Evolutionary conservation across 1,140 invertebrate species (phyloP).

Genomic region (Papilio polyxenes): DNA sequence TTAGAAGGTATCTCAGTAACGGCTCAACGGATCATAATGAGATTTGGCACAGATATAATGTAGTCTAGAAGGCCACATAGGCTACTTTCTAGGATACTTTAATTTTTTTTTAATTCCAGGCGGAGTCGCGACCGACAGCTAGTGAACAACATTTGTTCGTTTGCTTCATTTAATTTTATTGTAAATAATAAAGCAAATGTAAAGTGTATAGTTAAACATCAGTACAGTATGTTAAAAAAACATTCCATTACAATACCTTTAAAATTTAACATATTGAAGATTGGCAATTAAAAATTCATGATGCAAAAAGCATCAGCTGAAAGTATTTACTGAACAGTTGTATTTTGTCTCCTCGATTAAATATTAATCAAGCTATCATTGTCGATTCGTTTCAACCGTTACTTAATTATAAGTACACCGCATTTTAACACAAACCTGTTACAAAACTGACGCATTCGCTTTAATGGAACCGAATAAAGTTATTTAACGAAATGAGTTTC

Average conservation of each 20-base stretch:
- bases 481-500: constrained; percentile 12
- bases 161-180: background rate
- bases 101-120: too few relatives aligned
- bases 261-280: background rate
- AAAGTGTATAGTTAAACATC: background rate
- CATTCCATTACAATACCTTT: constrained; percentile 19
- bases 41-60: too few relatives aligned
- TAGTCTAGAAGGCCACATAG: too few relatives aligned
- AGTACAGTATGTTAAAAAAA: background rate
- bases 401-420: constrained; percentile 8
- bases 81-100: too few relatives aligned
- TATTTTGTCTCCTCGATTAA: background rate
- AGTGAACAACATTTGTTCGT: background rate
- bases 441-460: background rate
- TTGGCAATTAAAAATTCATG: constrained; percentile 5
- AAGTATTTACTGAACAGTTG: background rate
- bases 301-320: background rate
- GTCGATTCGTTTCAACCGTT: background rate
- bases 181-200: background rate
- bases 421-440: constrained; percentile 21
- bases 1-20: too few relatives aligned
- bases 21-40: too few relatives aligned
- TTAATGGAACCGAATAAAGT: background rate
- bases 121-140: too few relatives aligned
- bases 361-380: constrained; percentile 15